A percentile compares a stretch with the other conserved stretches of the same genome.
Conservation (phyloP, 2,888 invertebrate species). For the Drosophila mulleri region DNA sequence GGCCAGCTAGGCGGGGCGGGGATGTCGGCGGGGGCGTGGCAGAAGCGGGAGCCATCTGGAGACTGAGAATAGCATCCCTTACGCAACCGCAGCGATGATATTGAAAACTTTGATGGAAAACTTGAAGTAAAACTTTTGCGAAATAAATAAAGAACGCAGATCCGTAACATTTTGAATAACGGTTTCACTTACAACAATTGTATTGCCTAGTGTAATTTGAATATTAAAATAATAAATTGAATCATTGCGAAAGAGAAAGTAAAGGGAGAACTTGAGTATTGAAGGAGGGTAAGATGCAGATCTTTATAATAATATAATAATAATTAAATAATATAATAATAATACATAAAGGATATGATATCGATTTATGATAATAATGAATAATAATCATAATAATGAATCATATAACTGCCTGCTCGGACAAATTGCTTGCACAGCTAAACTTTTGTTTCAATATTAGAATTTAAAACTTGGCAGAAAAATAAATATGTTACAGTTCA, state of each 20-base stretch:
- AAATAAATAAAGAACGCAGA: constrained; percentile 17
- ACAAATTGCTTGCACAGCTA: neutral
- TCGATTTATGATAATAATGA: too few relatives aligned
- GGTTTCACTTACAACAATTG: neutral
- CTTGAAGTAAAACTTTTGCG: constrained; percentile 44
- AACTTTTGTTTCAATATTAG: neutral
- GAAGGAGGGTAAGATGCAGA: neutral
- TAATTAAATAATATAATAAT: too few relatives aligned
- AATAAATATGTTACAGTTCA: constrained; percentile 42
- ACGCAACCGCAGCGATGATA: constrained; percentile 53
- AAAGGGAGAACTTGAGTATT: neutral
- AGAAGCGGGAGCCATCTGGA: neutral
- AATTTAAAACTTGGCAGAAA: neutral
- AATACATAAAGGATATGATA: too few relatives aligned
- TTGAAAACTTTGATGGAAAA: constrained; percentile 49
- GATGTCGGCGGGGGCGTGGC: neutral
- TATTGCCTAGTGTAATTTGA: neutral
- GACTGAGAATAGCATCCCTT: constrained; percentile 40
- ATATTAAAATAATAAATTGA: constrained; percentile 3
- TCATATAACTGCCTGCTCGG: too few relatives aligned
- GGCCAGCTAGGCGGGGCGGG: neutral
- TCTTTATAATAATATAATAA: too few relatives aligned
- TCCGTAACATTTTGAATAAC: constrained; percentile 13
- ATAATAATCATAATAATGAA: too few relatives aligned
- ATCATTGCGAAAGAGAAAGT: neutral